Evolutionary conservation across 2,888 invertebrate species (phyloP).

Genomic region (Luperina testacea): DNA sequence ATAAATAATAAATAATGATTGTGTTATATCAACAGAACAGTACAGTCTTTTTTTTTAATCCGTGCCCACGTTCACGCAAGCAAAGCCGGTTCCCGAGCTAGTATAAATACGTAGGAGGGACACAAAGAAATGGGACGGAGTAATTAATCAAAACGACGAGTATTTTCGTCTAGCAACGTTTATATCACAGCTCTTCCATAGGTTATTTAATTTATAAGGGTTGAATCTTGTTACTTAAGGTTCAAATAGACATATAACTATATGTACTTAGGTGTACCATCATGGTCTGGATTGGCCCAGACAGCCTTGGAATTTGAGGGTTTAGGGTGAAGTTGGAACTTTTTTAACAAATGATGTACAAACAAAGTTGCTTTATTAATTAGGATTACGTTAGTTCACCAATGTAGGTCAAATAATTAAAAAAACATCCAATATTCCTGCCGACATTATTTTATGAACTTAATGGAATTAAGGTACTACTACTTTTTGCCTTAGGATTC

Average conservation of each 20-base stretch:
- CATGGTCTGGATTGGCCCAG: slow-evolving; percentile 44
- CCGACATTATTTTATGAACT: neutral
- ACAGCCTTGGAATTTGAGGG: slow-evolving; percentile 43
- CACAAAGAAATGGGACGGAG: slow-evolving; percentile 52
- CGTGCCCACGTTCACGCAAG: slow-evolving; percentile 10
- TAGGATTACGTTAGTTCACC: slow-evolving; percentile 6
- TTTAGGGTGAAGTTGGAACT: slow-evolving; percentile 24
- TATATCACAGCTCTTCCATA: slow-evolving; percentile 28
- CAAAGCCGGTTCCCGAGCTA: slow-evolving; percentile 39
- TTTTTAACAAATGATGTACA: slow-evolving; percentile 44
- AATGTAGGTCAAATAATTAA: neutral
- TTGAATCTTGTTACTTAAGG: slow-evolving; percentile 37
- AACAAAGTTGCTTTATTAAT: slow-evolving; percentile 28
- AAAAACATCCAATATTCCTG: neutral
- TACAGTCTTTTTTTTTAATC: slow-evolving; percentile 33
- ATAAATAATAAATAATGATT: slow-evolving; percentile 44
- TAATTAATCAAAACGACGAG: slow-evolving; percentile 58
- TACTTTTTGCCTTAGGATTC: neutral
- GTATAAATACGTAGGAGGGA: slow-evolving; percentile 39
- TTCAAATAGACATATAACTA: slow-evolving; percentile 9
- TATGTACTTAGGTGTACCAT: slow-evolving; percentile 27
- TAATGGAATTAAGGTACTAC: neutral
- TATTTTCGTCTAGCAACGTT: slow-evolving; percentile 30
- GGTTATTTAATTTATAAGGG: slow-evolving; percentile 53
- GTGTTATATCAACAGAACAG: slow-evolving; percentile 36